Percentiles rank a stretch among this genome's conserved stretches.
These are phyloP conservation scores for Phataginus tricuspis DNA, from an alignment of 2,797 vertebrate species.

Conservation along the genomic window DNA sequence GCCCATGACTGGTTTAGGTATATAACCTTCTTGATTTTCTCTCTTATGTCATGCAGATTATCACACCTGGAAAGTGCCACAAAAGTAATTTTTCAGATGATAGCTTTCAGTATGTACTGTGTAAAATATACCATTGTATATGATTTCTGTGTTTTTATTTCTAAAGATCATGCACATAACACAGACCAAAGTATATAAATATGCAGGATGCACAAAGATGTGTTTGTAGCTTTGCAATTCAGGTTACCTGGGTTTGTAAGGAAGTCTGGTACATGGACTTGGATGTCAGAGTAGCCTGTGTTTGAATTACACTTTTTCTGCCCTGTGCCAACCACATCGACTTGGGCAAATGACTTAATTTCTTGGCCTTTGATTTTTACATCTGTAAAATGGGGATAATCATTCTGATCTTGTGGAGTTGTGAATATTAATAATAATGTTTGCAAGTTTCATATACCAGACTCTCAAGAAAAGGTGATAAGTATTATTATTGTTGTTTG, in stretches of 20 bases:
- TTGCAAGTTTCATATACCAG: background rate
- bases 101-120: background rate
- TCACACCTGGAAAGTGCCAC: background rate
- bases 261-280: background rate
- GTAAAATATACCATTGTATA: background rate
- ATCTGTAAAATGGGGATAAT: background rate
- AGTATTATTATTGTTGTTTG: background rate
- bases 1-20: background rate
- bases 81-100: background rate
- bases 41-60: background rate
- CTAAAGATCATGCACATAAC: background rate
- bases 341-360: background rate
- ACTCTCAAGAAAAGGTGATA: background rate
- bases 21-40: background rate
- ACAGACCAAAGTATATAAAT: background rate
- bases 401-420: background rate
- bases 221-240: background rate
- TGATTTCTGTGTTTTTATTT: background rate
- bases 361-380: constrained; percentile 11
- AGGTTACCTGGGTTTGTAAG: background rate
- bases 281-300: background rate
- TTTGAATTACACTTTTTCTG: background rate
- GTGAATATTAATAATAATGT: background rate
- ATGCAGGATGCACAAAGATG: background rate
- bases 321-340: background rate